phyloP scores from a whole-genome alignment of 1,140 invertebrate species.

The Varroa destructor region DNA sequence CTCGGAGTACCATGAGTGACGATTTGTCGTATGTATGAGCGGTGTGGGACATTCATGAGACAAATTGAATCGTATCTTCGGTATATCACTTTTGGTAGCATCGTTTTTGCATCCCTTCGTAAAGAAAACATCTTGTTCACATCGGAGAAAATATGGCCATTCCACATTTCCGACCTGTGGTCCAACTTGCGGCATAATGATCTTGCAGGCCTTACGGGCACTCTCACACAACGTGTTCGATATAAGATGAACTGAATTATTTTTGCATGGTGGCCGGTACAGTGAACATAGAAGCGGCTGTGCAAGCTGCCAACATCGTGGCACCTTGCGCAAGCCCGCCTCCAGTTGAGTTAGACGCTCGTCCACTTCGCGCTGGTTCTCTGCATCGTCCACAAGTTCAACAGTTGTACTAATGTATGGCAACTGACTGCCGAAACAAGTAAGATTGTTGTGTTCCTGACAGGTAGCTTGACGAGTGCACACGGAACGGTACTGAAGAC shows the following conservation, averaged over 20 bases:
- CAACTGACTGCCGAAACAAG: conserved; percentile 4
- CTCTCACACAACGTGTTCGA: conserved; percentile 2
- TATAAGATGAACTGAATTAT: neutral
- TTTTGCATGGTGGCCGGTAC: conserved; percentile 4
- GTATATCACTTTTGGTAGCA: neutral
- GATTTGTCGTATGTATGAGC: conserved; percentile 1
- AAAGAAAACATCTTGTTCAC: neutral
- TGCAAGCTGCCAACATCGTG: conserved; percentile 4
- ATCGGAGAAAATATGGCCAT: conserved; percentile 24
- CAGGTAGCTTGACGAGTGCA: too few relatives aligned
- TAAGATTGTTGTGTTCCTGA: neutral
- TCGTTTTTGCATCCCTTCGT: conserved; percentile 23
- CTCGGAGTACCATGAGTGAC: conserved; percentile 8
- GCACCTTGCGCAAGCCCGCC: neutral
- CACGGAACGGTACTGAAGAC: too few relatives aligned
- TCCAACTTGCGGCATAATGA: neutral
- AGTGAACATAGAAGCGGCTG: conserved; percentile 13
- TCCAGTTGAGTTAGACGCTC: neutral
- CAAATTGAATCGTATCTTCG: neutral
- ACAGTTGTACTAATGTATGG: neutral
- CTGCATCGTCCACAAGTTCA: conserved; percentile 9
- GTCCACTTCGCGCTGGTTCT: neutral
- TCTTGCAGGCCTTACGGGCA: conserved; percentile 8
- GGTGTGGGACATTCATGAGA: neutral
- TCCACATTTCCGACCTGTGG: neutral